Evolutionary conservation across 2,797 vertebrate genomes (phyloP), one percentile per base, ranked within the genome.

Genomic region (Tauraco hartlaubi): DNA sequence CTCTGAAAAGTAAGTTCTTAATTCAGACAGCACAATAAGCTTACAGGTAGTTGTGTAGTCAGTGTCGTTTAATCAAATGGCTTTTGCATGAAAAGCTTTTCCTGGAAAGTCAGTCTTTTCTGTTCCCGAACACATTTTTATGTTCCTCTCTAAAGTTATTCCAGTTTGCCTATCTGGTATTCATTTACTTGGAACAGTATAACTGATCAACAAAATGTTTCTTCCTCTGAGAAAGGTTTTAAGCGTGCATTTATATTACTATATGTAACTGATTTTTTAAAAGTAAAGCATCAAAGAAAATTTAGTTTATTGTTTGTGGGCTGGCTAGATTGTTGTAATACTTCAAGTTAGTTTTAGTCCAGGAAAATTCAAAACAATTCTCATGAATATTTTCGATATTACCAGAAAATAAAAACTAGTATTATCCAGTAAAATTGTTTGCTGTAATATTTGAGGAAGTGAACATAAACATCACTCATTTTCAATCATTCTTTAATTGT

Each of bases 91-190:
- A 66, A 92, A 84, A 94, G 4, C n/a, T 84, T 92, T 86, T 91
- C 66, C 67, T 94, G 69, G 69, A 85, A 94, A 94, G 73, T 55
- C 54, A 73, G 35, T 76, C 55, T 78, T 85, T 95, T 75, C 83
- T 92, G 62, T 83, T 90, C 59, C 66, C 62, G 79, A 91, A 54
- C 33, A 72, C 39, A 59, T 96, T 96, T 94, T 84, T 86, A 39
- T 92, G 21, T 85, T 91, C 43, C 77, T 74, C 94, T 95, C 89
- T 94, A 78, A 95, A 92, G 62, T 86, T 90, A 66, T 92, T 96
- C 87, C 82, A 92, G 62, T 92, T 84, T 91, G 73, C 28, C 44
- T 92, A 61, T 97, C 91, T 96, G 92, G 78, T 95, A 91, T 63
- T 96, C 51, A 94, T 95, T 95, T 96, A 94, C 87, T 84, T 91